Evolutionary conservation across 30 jellyfish, hydroid and myxozoan species (phyloP).

Genomic region (Pseudorhiza aurosa): DNA sequence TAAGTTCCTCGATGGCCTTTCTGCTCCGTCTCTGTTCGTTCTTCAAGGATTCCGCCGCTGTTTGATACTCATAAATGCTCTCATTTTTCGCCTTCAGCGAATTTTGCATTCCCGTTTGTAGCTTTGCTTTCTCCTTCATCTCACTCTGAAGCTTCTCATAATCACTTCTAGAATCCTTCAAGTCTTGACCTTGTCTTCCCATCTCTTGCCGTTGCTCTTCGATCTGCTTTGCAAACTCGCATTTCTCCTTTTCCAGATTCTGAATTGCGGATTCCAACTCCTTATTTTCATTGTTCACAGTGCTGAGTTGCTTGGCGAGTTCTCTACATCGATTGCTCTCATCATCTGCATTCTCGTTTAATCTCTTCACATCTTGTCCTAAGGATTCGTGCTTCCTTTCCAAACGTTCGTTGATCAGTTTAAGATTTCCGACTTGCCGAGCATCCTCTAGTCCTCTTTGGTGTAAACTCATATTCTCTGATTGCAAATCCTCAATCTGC

Average conservation of each 20-base stretch:
- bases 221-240: conserved; percentile 25
- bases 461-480: conserved; percentile 47
- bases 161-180: conserved; percentile 37
- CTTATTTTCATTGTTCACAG: conserved; percentile 13
- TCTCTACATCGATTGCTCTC: conserved; percentile 60
- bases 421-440: conserved; percentile 24
- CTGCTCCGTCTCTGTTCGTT: conserved; percentile 23
- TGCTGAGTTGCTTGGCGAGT: conserved; percentile 47
- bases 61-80: conserved; percentile 16
- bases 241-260: conserved; percentile 39
- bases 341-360: conserved; percentile 47
- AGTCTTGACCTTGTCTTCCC: conserved; percentile 36
- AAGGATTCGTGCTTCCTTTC: conserved; percentile 46
- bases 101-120: neutral
- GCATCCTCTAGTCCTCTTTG: conserved; percentile 68
- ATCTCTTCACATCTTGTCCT: conserved; percentile 50
- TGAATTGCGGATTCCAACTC: conserved; percentile 34
- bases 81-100: conserved; percentile 28
- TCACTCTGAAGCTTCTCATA: conserved; percentile 25
- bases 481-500: conserved; percentile 65
- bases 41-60: conserved; percentile 14
- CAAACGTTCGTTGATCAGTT: conserved; percentile 46
- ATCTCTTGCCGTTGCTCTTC: conserved; percentile 33
- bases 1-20: conserved; percentile 17
- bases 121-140: conserved; percentile 10